Conservation (phyloP, 2,113 vertebrate genomes). For the Entomyzon cyanotis region DNA sequence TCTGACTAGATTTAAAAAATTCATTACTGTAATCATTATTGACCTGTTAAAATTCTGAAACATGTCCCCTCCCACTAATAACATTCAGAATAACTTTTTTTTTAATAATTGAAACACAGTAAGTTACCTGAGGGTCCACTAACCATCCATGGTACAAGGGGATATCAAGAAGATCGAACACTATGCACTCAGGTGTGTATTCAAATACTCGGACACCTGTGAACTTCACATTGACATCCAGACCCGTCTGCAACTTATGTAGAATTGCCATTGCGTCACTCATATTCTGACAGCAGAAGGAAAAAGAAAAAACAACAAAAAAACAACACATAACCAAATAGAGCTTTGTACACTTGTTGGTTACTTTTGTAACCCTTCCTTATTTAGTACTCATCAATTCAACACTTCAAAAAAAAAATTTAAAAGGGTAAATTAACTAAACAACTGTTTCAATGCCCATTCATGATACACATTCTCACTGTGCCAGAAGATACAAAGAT, state of each 20-base stretch:
- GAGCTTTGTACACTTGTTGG: background rate
- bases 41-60: background rate
- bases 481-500: background rate
- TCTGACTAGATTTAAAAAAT: background rate
- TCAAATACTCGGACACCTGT: conserved; percentile 96
- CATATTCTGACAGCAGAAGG: conserved; percentile 86
- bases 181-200: conserved; percentile 98
- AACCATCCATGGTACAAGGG: conserved; percentile 98
- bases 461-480: background rate
- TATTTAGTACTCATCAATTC: background rate
- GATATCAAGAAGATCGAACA: conserved; percentile 98
- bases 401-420: background rate
- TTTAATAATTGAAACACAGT: background rate
- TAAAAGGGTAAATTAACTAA: background rate
- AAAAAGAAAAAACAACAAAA: background rate
- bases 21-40: background rate
- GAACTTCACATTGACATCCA: conserved; percentile 98
- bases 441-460: background rate
- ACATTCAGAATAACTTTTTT: background rate
- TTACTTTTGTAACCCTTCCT: background rate
- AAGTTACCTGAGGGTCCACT: conserved; percentile 93
- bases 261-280: conserved; percentile 97
- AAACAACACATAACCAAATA: background rate
- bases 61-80: background rate
- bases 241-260: conserved; percentile 95